Evolutionary conservation across 2,888 invertebrate species (phyloP), one percentile per base, ranked within the genome.

Genomic region (Plebejus argus): DNA sequence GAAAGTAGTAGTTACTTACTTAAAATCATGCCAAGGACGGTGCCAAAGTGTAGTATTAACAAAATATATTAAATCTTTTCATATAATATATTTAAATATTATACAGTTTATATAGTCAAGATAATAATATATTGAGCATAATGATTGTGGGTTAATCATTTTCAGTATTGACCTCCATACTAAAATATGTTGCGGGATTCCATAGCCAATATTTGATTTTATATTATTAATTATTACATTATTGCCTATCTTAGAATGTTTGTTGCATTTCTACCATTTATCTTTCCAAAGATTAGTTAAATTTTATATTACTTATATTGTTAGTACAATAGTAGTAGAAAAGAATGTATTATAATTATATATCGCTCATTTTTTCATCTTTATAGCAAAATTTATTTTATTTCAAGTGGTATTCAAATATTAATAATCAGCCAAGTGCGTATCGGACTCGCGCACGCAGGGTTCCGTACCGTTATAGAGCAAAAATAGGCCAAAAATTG

Each of bases 21-120:
- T 53, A 74, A 74, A 28, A 74, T 18, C 7, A 49, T 74, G 74
- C 74, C 74, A 74, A 74, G 53, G 28, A 49, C 18, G 74, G 74
- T 74, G 74, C 53, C 74, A 74, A 74, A 74, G 4, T 28, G 53
- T 74, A 23, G 23, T 49, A 18, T 53, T 74, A 74, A 53, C 2
- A 45, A 20, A n/a, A n/a, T n/a, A 20, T 74, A 74, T 28, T 66
- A 15, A 15, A 28, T 66, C 5, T 28, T 74, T 74, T 74, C 18
- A 28, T 28, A 53, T 45, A 53, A 15, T 8, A 28, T 28, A 45
- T 18, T 45, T 20, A 72, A 49, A 28, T 33, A 53, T 49, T 49
- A 20, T 74, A 53, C 15, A 7, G 10, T 10, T 53, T 72, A 72
- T 45, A 72, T 39, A 35, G 71, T 71, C n/a, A 35, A 58, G 0